A percentile compares a stretch with the other conserved stretches of the same genome.
Conservation (phyloP, 1,140 invertebrate genomes). For the Trachelipus rathkii region DNA sequence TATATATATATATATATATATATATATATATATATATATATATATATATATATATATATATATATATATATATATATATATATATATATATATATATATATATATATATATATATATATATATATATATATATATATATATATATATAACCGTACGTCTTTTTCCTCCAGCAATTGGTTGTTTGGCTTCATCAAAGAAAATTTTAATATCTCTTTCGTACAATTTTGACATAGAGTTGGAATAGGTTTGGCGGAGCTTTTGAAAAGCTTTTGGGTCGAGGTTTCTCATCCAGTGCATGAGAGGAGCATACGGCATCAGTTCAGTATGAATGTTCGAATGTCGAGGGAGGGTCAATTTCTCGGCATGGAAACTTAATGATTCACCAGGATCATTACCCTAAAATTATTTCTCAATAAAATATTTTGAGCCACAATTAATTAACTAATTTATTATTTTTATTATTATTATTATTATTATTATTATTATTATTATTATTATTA, state of each 20-base stretch:
- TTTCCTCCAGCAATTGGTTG: slow-evolving; percentile 48
- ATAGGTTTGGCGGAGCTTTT: slow-evolving; percentile 73
- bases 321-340: slow-evolving; percentile 67
- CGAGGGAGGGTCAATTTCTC: slow-evolving; percentile 68
- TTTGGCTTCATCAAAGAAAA: slow-evolving; percentile 73
- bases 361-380: slow-evolving; percentile 55
- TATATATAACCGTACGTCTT: slow-evolving; percentile 24
- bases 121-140: neutral
- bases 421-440: no score
- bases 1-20: neutral
- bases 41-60: no score
- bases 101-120: neutral
- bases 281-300: slow-evolving; percentile 85
- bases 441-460: no score
- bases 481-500: no score
- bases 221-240: slow-evolving; percentile 71
- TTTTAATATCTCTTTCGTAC: slow-evolving; percentile 75
- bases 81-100: neutral
- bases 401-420: no score
- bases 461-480: no score
- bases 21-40: no score
- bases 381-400: slow-evolving; percentile 64
- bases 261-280: slow-evolving; percentile 76
- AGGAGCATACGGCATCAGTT: slow-evolving; percentile 76
- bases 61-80: neutral